These are phyloP conservation scores for Tyto alba DNA, from an alignment of 2,113 vertebrate genomes.

Conservation along the genomic window DNA sequence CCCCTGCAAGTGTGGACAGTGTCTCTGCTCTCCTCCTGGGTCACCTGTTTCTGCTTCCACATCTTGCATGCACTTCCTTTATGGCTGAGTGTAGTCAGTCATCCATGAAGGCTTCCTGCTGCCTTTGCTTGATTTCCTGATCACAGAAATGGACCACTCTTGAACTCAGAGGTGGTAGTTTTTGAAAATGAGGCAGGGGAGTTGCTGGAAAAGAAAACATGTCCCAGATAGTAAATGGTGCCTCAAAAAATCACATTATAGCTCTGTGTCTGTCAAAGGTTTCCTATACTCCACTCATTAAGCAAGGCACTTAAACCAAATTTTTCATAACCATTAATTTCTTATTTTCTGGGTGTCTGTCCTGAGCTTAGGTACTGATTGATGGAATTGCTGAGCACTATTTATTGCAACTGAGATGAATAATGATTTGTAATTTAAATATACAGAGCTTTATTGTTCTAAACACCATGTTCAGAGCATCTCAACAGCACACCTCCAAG, in stretches of 20 bases:
- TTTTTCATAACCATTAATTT: background rate
- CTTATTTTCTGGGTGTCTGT: background rate
- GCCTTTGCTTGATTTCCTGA: background rate
- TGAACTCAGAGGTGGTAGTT: background rate
- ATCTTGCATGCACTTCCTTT: background rate
- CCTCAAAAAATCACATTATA: background rate
- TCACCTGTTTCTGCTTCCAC: background rate
- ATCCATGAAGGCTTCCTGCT: background rate
- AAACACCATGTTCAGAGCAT: background rate
- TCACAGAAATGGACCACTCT: background rate
- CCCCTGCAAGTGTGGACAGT: background rate
- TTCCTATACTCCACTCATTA: background rate
- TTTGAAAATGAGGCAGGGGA: background rate
- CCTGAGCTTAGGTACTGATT: background rate
- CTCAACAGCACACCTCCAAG: background rate
- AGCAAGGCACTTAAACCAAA: background rate
- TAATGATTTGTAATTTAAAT: background rate
- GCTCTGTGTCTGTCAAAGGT: background rate
- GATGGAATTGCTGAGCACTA: background rate
- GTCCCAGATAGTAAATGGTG: background rate
- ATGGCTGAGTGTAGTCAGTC: background rate
- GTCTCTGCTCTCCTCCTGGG: background rate
- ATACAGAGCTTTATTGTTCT: background rate
- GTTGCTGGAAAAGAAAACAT: background rate
- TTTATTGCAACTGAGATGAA: background rate